Conservation (phyloP, 2,113 vertebrate genomes). For the Rattus norvegicus region GRCr8 NC_086020.1:42209001-42209500, state of each 20-base stretch:
- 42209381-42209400: background rate
- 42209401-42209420: constrained; percentile 19
- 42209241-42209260: constrained; percentile 51
- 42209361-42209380: constrained; percentile 55
- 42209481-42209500: constrained; percentile 62
- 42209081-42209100: constrained; percentile 39
- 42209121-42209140: background rate
- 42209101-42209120: background rate
- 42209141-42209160: constrained; percentile 62
- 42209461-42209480: constrained; percentile 65
- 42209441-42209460: constrained; percentile 67
- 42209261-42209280: background rate
- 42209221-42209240: constrained; percentile 51
- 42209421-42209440: constrained; percentile 58
- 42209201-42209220: constrained; percentile 28
- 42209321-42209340: constrained; percentile 20
- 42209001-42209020: constrained; percentile 37
- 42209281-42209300: constrained; percentile 42
- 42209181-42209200: background rate
- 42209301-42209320: constrained; percentile 12
- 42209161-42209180: constrained; percentile 68
- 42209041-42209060: constrained; percentile 35
- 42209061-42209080: constrained; percentile 51
- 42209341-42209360: constrained; percentile 55
- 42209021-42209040: constrained; percentile 19